A percentile compares a stretch with the other conserved stretches of the same genome.
Conservation (phyloP, 2,113 vertebrate species). For the Bubalus kerabau region DNA sequence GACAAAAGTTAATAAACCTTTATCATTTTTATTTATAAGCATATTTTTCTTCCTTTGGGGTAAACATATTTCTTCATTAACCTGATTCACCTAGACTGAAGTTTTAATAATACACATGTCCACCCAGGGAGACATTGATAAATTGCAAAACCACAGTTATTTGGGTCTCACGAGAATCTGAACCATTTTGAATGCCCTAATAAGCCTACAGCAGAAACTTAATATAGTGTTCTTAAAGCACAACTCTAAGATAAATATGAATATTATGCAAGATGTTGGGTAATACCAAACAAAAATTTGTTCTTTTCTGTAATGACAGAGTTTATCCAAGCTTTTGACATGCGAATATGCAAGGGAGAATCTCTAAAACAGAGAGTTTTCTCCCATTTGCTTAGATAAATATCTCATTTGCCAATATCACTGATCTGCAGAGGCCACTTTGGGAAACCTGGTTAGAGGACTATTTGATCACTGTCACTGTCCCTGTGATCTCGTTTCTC, state of each 20-base stretch:
- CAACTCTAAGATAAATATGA: not conserved
- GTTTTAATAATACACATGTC: rapidly evolving
- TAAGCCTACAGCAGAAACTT: not conserved
- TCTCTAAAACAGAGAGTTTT: not conserved
- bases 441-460: not conserved
- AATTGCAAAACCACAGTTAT: not conserved
- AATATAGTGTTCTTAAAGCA: not conserved
- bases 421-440: not conserved
- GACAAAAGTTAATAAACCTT: not conserved
- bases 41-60: not conserved
- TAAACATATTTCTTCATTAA: not conserved
- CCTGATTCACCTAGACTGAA: not conserved
- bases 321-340: not conserved
- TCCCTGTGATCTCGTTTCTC: not conserved
- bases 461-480: not conserved
- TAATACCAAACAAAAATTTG: not conserved
- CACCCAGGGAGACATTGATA: not conserved
- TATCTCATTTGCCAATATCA: not conserved
- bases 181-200: not conserved
- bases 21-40: not conserved
- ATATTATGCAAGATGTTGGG: not conserved
- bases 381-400: not conserved
- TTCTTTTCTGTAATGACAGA: not conserved
- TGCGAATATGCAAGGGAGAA: not conserved
- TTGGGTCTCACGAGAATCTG: not conserved